phyloP scores from a whole-genome alignment of 2,797 vertebrate species.

The Xiphorhynchus erythropygius region DNA sequence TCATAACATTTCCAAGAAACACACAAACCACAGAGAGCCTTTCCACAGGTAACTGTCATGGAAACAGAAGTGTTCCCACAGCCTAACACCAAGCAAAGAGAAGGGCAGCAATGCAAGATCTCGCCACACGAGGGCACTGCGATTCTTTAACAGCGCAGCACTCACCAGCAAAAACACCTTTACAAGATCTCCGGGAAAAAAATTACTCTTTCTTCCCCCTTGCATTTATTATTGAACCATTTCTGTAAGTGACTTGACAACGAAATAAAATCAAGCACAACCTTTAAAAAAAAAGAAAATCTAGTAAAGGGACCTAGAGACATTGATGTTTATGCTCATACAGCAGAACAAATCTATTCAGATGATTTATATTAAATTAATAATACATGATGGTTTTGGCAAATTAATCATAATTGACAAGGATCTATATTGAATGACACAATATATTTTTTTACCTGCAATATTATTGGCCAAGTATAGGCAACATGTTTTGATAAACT shows the following conservation, averaged over 20 bases:
- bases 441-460: not conserved
- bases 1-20: not conserved
- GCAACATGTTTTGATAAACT: not conserved
- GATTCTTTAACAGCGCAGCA: accelerated
- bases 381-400: not conserved
- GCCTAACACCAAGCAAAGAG: not conserved
- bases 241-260: not conserved
- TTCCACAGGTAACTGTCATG: not conserved
- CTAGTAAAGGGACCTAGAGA: not conserved
- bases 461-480: not conserved
- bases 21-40: not conserved
- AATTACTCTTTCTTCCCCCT: not conserved
- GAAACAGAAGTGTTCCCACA: not conserved
- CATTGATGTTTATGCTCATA: not conserved
- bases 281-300: not conserved
- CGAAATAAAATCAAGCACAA: not conserved
- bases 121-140: conserved; percentile 2
- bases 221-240: not conserved
- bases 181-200: accelerated
- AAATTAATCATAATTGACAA: not conserved
- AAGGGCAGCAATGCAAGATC: not conserved
- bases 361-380: not conserved
- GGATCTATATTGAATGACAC: not conserved
- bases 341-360: not conserved
- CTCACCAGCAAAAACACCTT: not conserved